Evolutionary conservation across 2,888 invertebrate species (phyloP).

Genomic region (Agriopis leucophaearia): DNA sequence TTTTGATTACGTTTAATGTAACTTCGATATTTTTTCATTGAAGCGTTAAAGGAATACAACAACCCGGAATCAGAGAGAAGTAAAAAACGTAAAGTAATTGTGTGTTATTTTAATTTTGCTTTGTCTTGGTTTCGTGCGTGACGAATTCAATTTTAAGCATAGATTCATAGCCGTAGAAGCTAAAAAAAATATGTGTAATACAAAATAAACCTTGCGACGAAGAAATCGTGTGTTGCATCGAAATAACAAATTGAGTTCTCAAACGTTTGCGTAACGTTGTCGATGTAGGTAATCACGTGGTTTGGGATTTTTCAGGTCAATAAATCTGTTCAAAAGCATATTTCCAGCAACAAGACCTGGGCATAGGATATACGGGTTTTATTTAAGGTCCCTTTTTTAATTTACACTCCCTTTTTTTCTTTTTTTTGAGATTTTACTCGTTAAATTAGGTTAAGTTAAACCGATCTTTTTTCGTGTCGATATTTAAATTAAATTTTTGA

Average conservation of each 20-base stretch:
- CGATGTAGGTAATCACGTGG: neutral
- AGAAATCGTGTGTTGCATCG: neutral
- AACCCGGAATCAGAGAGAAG: too few species aligned
- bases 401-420: too few species aligned
- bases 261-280: neutral
- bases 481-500: too few species aligned
- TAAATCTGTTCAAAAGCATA: constrained; percentile 1
- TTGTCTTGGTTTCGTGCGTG: too few species aligned
- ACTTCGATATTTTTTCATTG: neutral
- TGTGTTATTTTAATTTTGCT: too few species aligned
- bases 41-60: neutral
- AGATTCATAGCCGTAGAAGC: too few species aligned
- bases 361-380: constrained; percentile 2
- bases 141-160: too few species aligned
- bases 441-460: constrained; percentile 15
- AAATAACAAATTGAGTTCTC: neutral
- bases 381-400: constrained; percentile 10
- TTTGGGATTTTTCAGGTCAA: neutral
- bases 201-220: too few species aligned
- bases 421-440: constrained; percentile 7
- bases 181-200: too few species aligned
- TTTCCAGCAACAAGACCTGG: neutral
- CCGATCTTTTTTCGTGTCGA: too few species aligned
- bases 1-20: constrained; percentile 7
- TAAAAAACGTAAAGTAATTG: too few species aligned